A percentile compares a stretch with the other conserved stretches of the same genome.
Evolutionary conservation across 2,797 vertebrate genomes (phyloP).

Genomic region (Nyctibius grandis): DNA sequence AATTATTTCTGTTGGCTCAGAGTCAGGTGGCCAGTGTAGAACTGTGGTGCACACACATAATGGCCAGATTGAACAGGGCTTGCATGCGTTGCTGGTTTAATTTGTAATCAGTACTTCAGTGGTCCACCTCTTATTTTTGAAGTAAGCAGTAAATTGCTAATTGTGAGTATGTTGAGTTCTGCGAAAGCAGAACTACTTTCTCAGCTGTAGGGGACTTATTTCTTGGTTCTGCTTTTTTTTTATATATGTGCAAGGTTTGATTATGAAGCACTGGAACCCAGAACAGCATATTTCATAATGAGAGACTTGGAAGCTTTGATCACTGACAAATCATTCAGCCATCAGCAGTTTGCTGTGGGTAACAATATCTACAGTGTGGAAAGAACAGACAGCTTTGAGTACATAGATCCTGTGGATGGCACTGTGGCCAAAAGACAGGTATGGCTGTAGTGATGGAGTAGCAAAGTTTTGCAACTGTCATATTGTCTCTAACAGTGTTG

Average conservation of each 20-base stretch:
- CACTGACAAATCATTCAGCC: constrained; percentile 89
- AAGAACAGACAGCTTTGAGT: constrained; percentile 94
- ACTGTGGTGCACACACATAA: neutral
- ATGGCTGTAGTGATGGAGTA: constrained; percentile 14
- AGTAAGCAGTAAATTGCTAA: neutral
- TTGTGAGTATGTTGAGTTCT: neutral
- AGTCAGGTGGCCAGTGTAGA: neutral
- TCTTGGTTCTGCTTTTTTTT: neutral
- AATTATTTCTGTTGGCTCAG: neutral
- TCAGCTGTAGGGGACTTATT: neutral
- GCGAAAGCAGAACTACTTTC: neutral
- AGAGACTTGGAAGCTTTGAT: constrained; percentile 90
- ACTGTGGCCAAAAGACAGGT: constrained; percentile 96
- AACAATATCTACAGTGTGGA: constrained; percentile 90
- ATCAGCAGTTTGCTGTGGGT: constrained; percentile 95
- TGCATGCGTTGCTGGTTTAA: neutral
- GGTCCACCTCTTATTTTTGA: neutral
- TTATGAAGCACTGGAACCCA: constrained; percentile 93
- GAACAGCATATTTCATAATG: constrained; percentile 91
- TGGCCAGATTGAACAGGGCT: neutral
- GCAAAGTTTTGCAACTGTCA: neutral
- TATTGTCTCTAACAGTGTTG: neutral
- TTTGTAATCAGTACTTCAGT: neutral
- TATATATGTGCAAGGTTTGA: constrained; percentile 83
- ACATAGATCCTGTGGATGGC: constrained; percentile 96